These are phyloP conservation scores for Allolobophora icterica DNA, from an alignment of 2,888 invertebrate genomes.

Conservation along the genomic window DNA sequence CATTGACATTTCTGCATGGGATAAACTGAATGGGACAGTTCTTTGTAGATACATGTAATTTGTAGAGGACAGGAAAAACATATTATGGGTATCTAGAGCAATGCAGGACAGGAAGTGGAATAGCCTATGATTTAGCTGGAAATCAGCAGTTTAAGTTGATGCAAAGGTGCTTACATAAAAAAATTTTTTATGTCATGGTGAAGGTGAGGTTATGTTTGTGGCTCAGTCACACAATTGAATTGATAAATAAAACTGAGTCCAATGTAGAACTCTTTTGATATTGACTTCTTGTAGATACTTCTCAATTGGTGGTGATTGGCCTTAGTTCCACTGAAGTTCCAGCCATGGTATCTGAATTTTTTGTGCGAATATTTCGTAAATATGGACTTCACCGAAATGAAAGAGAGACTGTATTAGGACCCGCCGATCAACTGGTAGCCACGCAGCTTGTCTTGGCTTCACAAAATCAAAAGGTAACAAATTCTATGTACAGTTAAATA, in stretches of 20 bases:
- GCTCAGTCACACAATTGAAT: too few species aligned
- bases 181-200: background rate
- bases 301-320: background rate
- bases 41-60: background rate
- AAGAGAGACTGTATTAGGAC: constrained; percentile 51
- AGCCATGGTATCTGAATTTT: constrained; percentile 37
- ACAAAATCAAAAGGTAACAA: constrained; percentile 55
- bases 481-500: background rate
- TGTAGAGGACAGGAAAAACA: background rate
- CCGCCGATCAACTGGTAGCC: constrained; percentile 54
- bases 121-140: background rate
- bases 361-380: constrained; percentile 38
- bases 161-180: too few species aligned
- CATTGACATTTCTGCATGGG: too few species aligned
- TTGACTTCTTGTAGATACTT: background rate
- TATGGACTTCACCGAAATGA: constrained; percentile 44
- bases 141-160: background rate
- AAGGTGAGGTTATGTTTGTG: background rate
- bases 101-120: background rate
- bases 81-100: background rate
- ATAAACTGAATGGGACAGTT: too few species aligned
- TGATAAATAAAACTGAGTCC: too few species aligned
- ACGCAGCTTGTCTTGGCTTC: constrained; percentile 56
- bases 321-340: background rate
- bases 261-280: background rate